Evolutionary conservation across 1,140 invertebrate species (phyloP), one percentile per base, ranked within the genome.

Genomic region (Ceratina japonica): DNA sequence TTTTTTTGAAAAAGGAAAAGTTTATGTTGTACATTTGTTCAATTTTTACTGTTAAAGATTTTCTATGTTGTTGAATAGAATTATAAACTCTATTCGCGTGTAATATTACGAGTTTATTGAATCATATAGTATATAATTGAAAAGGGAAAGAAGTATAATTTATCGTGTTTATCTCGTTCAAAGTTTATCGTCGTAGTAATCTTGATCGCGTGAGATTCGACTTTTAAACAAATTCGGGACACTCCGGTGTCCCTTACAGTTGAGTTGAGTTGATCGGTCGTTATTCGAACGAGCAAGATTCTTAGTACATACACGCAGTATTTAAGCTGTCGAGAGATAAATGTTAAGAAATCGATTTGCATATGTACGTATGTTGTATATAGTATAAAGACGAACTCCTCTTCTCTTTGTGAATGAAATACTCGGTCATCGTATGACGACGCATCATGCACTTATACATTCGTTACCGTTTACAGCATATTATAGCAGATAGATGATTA

Each of bases 381-480:
- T 20, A 22, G 2, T 2, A 16, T 16, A n/a, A 56, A 56, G 58
- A 72, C 7, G 15, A 44, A 49, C 37, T 44, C 7, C 37, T 62
- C 20, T 62, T 54, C 13, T 70, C 18, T 61, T 71, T 37, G 16
- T 37, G 15, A 71, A 51, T 51, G 51, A 71, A 71, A 54, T 77
- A 75, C 58, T 76, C 64, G 64, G 24, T 59, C 61, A 63, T 63
- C n/a, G 20, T 77, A 64, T 56, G 12, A n/a, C 24, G 27, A 72
- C 37, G n/a, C n/a, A n/a, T 78, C 31, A 49, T 72, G 62, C 51
- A 22, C 22, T 52, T 44, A 56, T 62, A 64, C 44, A 72, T 78
- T 78, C 59, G 75, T 78, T 78, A 78, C 75, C 68, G 63, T 64
- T 75, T 78, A 70, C 54, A n/a, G n/a, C n/a, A 56, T 56, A 31